Conservation (phyloP, 2,888 invertebrate genomes). For the Pyrocoelia pectoralis region DNA sequence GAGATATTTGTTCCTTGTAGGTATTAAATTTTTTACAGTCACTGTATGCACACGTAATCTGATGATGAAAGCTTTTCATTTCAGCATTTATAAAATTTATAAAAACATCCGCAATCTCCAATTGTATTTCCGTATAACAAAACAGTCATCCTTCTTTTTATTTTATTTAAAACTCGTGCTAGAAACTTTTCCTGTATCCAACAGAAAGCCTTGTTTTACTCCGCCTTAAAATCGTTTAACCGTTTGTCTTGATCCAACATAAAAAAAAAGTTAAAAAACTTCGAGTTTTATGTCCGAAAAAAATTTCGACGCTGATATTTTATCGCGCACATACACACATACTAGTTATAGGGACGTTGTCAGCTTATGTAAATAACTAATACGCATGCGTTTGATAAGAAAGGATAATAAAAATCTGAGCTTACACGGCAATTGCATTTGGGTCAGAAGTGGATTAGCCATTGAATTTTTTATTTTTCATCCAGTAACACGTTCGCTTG, state of each 20-base stretch:
- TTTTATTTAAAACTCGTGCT: constrained; percentile 14
- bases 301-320: not conserved
- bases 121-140: constrained; percentile 29
- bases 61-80: no score
- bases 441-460: constrained; percentile 55
- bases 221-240: constrained; percentile 19
- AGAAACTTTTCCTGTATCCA: constrained; percentile 16
- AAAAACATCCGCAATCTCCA: constrained; percentile 13
- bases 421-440: constrained; percentile 57
- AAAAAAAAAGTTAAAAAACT: constrained; percentile 3
- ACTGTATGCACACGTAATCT: no score
- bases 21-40: no score
- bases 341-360: constrained; percentile 11
- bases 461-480: constrained; percentile 46
- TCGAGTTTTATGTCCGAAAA: not conserved
- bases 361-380: constrained; percentile 39
- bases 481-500: constrained; percentile 32
- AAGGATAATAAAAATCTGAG: constrained; percentile 48
- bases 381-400: constrained; percentile 32
- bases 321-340: not conserved
- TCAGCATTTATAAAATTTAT: no score
- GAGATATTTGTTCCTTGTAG: no score
- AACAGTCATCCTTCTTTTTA: constrained; percentile 18
- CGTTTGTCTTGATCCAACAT: not conserved
- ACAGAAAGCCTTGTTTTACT: constrained; percentile 23